Evolutionary conservation across 2,888 invertebrate species (phyloP).

Genomic region (Stenodera caucasica): DNA sequence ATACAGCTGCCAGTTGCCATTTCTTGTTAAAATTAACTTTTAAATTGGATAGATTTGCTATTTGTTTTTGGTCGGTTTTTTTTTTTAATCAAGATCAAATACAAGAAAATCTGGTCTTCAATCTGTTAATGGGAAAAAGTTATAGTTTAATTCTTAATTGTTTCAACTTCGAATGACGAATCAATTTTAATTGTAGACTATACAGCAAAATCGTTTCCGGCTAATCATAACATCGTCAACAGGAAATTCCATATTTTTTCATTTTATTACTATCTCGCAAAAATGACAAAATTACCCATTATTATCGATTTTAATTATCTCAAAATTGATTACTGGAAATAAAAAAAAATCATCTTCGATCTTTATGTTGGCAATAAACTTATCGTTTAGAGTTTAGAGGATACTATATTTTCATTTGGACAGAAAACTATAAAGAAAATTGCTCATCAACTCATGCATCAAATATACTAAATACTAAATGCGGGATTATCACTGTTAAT

Average conservation of each 20-base stretch:
- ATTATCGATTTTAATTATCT: conserved; percentile 6
- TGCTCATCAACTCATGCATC: no score
- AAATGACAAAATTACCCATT: conserved; percentile 18
- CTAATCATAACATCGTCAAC: conserved; percentile 12
- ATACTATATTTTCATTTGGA: no score
- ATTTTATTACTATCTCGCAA: conserved; percentile 1
- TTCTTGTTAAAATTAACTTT: conserved; percentile 1
- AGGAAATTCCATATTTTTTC: conserved; percentile 22
- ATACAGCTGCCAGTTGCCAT: conserved; percentile 8
- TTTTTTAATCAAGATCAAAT: neutral
- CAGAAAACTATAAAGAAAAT: no score
- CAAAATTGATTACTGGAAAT: neutral
- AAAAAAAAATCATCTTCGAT: no score
- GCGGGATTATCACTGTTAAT: no score
- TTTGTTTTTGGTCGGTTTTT: neutral
- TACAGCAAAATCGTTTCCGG: conserved; percentile 19
- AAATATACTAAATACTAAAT: no score
- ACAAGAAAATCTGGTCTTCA: neutral
- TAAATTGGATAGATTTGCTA: neutral
- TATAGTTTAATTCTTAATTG: neutral
- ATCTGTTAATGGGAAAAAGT: neutral
- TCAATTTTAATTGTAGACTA: conserved; percentile 16
- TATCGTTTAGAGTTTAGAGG: no score
- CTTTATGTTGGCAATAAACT: no score
- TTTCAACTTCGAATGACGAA: neutral